Base-by-base conservation (phyloP, 2,888 invertebrate species). In the Priocnemis perturbator region DNA sequence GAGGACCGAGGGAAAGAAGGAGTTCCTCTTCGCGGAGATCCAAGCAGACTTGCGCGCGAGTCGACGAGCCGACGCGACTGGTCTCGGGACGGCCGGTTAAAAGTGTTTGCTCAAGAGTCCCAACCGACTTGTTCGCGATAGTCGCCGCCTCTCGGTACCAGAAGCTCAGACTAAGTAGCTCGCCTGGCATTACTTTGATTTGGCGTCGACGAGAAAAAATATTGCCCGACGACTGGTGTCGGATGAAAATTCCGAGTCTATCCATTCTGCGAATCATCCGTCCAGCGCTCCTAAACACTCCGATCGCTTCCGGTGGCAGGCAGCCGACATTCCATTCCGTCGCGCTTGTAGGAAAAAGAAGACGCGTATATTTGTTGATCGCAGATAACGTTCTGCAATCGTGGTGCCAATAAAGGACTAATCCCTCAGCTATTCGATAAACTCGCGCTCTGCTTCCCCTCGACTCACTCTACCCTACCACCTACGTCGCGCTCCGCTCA, bases 101-200 rank as follows among this genome's bases (percentile, higher is more conserved):
- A 84, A 85, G 81, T 85, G 82, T 85, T 85, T 83, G 75, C 81
- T 75, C 76, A 83, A 79, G 80, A 74, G 73, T 64, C 60, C 74
- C 75, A 76, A 76, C 74, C 72, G 77, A 75, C 81, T 78, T 80
- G 71, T 69, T 74, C 76, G 72, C 67, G 64, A 76, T 73, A 76
- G 64, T 9, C 69, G 64, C 73, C 73, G 69, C 81, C 66, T 72
- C 53, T 64, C 64, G 59, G 69, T 69, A 69, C 74, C 71, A 64
- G 67, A 64, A 64, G 64, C 68, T 20, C 7, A 20, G 53, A 58
- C 48, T 60, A 26, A 26, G 23, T 52, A 55, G 58, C 65, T 47
- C 17, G n/a, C 14, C 17, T n/a, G 7, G n/a, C 65, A 64, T 73
- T 57, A 64, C 67, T 71, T 37, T 66, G 56, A 59, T 48, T 59